Base-by-base conservation (phyloP, 2,113 vertebrate genomes). In the Hippocampus comes region DNA sequence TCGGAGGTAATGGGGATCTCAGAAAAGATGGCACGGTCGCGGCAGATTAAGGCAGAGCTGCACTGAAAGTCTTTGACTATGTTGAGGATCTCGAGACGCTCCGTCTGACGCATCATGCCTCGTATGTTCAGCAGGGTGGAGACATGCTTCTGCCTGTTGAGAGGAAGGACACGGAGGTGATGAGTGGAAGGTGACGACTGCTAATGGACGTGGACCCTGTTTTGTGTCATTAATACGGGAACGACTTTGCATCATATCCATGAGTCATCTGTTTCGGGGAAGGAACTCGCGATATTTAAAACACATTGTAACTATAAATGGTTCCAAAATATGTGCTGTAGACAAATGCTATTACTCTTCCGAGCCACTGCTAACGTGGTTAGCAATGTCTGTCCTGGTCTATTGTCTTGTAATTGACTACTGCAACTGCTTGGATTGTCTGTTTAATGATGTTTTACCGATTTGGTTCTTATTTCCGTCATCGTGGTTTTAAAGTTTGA, bases 81-180 rank as follows among this genome's bases (percentile, higher is more conserved):
- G 0, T 92, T 95, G 81, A 98, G 88, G 82, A 98, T 95, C 92
- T 93, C 94, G 27, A 95, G 95, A 0, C 95, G 93, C 25, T 91
- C 89, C 0, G 88, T 82, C 7, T 91, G 88, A 34, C 89, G 90
- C 79, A 91, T 92, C 80, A 96, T 91, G 10, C 96, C 95, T 0
- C 95, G 91, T 8, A 96, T 75, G 8, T 96, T 95, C 43, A 97
- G 85, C 63, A 98, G 84, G 25, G 94, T 93, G 0, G 94, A 93
- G 76, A 96, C 90, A 0, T 98, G 96, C 79, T 93, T 92, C 78
- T 91, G 91, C 88, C 95, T 98, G 88, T 0, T 8, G 77, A 15
- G 49, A 75, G 82, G 67, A 72, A 78, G 74, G 68, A 76, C 46
- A 64, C 27, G 21, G 43, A 27, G 72, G 80, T 79, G 84, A 72